Base-by-base conservation (phyloP, 1,140 invertebrate species). In the Nephila pilipes region DNA sequence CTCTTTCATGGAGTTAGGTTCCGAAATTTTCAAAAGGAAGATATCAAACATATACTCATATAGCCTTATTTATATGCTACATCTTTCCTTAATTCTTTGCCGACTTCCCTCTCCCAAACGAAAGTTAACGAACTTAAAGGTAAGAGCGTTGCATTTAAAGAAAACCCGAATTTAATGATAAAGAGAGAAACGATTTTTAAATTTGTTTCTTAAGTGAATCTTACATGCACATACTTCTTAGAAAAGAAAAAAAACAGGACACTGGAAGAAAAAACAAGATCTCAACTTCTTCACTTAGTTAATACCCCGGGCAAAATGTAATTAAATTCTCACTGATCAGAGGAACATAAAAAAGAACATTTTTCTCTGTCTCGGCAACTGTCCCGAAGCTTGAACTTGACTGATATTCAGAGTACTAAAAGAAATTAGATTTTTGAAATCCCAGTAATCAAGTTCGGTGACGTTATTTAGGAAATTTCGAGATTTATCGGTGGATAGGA, bases 131-230 rank as follows among this genome's bases (percentile, higher is more conserved):
- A 54, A 83, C 38, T 46, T 83, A 80, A 46, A 80, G 22, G 36
- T 54, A 83, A 46, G 54, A 83, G 46, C 46, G 22, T 57, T 54
- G 36, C 36, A n/a, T 20, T 83, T 55, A 16, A 22, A 18, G 36
- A 83, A 54, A 83, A 83, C 54, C 80, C 54, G 36, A 83, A 83
- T 83, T 54, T 83, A 83, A 83, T 83, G 80, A 83, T 83, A 83
- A 83, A 54, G 36, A 83, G 80, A 83, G 54, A 46, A 83, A 83
- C 46, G 80, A 83, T 83, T 83, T 83, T 83, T 22, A 54, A 22
- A 18, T 10, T 20, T 3, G 22, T 6, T 54, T 55, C 4, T 54
- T 20, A 32, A 32, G 54, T 54, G 54, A 55, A 46, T 22, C 20
- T 83, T 55, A 5, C 46, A 46, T 46, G 6, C 0, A 10, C 6